A percentile compares a stretch with the other conserved stretches of the same genome.
Conservation (phyloP, 2,113 vertebrate genomes). For the Pteropus alecto region DNA sequence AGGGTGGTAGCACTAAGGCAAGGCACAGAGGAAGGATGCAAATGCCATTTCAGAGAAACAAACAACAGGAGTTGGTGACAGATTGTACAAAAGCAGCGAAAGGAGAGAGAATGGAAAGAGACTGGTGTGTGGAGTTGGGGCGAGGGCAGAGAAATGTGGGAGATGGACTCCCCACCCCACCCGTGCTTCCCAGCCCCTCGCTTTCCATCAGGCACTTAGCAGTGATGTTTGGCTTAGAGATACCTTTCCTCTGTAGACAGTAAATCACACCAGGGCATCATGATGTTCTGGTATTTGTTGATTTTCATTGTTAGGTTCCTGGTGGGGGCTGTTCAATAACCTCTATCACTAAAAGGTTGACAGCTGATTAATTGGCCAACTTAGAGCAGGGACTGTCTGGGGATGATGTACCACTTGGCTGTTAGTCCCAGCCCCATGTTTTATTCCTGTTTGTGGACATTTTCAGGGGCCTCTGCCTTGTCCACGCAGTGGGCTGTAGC, state of each 20-base stretch:
- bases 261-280: neutral
- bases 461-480: neutral
- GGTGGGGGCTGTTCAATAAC: neutral
- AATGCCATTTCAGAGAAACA: conserved; percentile 25
- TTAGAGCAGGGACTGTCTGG: neutral
- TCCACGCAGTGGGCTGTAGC: neutral
- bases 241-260: neutral
- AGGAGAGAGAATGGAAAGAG: neutral
- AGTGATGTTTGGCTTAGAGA: neutral
- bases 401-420: neutral
- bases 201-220: neutral
- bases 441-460: neutral
- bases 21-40: neutral
- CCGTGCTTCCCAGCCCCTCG: neutral
- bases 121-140: neutral
- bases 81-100: conserved; percentile 3
- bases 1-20: neutral
- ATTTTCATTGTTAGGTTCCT: neutral
- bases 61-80: conserved; percentile 35
- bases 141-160: neutral
- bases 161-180: fast-evolving
- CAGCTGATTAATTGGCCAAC: neutral
- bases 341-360: neutral
- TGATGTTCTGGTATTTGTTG: neutral
- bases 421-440: neutral